A percentile compares a stretch with the other conserved stretches of the same genome.
Conservation (phyloP, 2,113 vertebrate species). For the Perca flavescens region DNA sequence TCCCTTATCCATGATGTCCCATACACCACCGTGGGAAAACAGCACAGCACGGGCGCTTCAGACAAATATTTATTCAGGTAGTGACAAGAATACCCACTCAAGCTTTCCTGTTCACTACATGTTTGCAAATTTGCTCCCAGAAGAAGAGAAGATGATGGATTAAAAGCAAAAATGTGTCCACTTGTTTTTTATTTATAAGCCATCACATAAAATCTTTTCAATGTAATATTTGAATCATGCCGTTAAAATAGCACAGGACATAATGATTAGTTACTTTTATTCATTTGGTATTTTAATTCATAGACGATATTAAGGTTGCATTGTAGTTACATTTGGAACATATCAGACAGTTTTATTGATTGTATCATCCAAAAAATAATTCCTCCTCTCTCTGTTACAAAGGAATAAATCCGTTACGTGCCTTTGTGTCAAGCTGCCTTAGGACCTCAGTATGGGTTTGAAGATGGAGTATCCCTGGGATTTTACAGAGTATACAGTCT, state of each 20-base stretch:
- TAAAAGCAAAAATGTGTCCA: constrained; percentile 11
- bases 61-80: constrained; percentile 82
- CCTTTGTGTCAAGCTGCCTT: constrained; percentile 57
- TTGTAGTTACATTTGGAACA: not conserved
- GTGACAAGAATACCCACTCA: constrained; percentile 75
- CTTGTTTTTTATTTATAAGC: constrained; percentile 33
- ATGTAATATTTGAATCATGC: constrained; percentile 7
- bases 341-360: not conserved
- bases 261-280: not conserved
- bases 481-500: constrained; percentile 75
- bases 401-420: constrained; percentile 44
- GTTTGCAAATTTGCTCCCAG: constrained; percentile 64
- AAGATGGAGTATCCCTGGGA: constrained; percentile 39
- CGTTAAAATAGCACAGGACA: not conserved
- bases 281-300: constrained; percentile 13
- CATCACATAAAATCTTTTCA: constrained; percentile 14
- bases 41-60: constrained; percentile 52
- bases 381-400: constrained; percentile 23
- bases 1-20: constrained; percentile 89
- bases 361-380: constrained; percentile 15
- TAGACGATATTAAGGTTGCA: not conserved
- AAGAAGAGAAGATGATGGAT: constrained; percentile 44
- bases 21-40: constrained; percentile 84
- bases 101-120: constrained; percentile 58
- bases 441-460: constrained; percentile 38